These are phyloP conservation scores for Sanderia malayensis DNA, from an alignment of 30 jellyfish, hydroid and myxozoan genomes.

Conservation along the genomic window DNA sequence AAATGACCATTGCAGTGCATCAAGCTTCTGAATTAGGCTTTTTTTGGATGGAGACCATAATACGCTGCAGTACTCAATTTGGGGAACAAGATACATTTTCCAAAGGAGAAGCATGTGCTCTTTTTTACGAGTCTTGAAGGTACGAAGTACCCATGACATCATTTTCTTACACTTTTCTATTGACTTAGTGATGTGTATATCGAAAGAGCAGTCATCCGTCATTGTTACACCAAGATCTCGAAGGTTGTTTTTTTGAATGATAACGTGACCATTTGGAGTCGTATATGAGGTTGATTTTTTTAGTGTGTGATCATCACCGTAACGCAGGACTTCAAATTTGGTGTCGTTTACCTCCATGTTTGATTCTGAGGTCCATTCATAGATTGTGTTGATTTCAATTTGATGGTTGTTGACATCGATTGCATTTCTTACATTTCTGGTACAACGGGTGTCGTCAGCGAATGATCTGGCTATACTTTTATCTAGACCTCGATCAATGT, in stretches of 20 bases:
- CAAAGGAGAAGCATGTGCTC: too few species aligned
- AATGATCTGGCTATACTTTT: slow-evolving; percentile 1
- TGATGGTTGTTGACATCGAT: neutral
- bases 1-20: too few species aligned
- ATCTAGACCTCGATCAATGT: neutral
- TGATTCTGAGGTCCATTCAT: slow-evolving; percentile 1
- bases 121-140: too few species aligned
- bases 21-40: too few species aligned
- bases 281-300: neutral
- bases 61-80: too few species aligned
- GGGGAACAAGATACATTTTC: too few species aligned
- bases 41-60: too few species aligned
- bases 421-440: slow-evolving; percentile 2
- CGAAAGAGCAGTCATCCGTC: slow-evolving; percentile 3
- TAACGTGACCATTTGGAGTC: slow-evolving; percentile 2
- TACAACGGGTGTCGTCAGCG: too few species aligned
- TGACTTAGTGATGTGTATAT: neutral
- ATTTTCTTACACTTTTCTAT: neutral
- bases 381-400: neutral
- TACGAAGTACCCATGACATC: too few species aligned
- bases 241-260: neutral
- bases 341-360: slow-evolving; percentile 4
- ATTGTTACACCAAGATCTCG: too few species aligned
- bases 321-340: slow-evolving; percentile 3
- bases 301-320: too few species aligned